These are phyloP conservation scores for Notechis scutatus DNA, from an alignment of 2,113 vertebrate genomes.

Conservation along the genomic window DNA sequence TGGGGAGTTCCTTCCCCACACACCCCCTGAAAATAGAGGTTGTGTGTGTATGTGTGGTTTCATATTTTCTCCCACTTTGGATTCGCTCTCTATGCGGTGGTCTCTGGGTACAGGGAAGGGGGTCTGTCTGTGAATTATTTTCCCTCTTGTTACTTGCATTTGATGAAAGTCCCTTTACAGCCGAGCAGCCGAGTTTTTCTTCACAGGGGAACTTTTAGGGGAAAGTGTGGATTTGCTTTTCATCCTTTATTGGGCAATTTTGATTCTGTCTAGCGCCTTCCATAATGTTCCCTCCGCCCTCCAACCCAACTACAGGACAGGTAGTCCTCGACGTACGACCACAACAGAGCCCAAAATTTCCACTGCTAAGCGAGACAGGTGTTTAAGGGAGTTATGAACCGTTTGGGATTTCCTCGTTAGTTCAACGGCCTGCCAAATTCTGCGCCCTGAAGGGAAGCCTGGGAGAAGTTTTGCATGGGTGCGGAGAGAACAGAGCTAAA, in stretches of 20 bases:
- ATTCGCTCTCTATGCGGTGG: neutral
- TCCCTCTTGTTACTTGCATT: neutral
- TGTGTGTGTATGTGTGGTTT: neutral
- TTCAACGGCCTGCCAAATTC: neutral
- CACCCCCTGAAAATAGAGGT: neutral
- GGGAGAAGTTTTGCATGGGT: neutral
- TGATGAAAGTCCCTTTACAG: neutral
- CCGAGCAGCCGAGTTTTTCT: neutral
- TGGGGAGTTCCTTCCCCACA: neutral
- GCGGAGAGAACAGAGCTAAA: neutral
- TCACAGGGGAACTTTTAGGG: no score
- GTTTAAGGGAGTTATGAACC: no score
- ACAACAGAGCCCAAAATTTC: no score
- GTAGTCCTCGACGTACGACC: no score
- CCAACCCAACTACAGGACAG: neutral
- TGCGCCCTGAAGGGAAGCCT: neutral
- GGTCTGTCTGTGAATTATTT: neutral
- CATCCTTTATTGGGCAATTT: neutral
- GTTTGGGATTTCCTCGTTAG: neutral
- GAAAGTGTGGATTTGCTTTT: neutral
- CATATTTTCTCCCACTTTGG: no score
- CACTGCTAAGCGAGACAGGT: no score
- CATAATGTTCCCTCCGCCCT: neutral
- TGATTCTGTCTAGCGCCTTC: neutral
- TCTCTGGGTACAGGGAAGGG: neutral